phyloP scores from a whole-genome alignment of 2,888 invertebrate genomes.

The Drosophila putrida region DNA sequence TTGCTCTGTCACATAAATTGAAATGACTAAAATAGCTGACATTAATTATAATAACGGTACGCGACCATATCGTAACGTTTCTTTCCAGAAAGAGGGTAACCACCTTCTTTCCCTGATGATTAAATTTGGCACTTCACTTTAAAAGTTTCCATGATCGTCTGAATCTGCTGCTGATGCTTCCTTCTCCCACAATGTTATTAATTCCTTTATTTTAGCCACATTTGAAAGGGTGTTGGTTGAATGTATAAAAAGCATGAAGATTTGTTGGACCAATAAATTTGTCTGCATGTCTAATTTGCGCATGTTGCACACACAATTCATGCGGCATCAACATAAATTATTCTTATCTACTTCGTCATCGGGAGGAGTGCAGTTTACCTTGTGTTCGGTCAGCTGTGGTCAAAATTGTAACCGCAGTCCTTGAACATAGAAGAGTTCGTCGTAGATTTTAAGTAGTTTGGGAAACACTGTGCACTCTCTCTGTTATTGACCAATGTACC shows the following conservation, averaged over 20 bases:
- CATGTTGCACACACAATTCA: slow-evolving; percentile 66
- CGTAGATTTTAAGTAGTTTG: slow-evolving; percentile 3
- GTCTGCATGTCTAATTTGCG: slow-evolving; percentile 81
- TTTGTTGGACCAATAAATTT: slow-evolving; percentile 78
- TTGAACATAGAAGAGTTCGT: slow-evolving; percentile 40
- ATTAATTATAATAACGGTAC: slow-evolving; percentile 9
- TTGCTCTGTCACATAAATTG: slow-evolving; percentile 68
- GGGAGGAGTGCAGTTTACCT: slow-evolving; percentile 75
- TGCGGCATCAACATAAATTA: slow-evolving; percentile 79
- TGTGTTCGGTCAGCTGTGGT: slow-evolving; percentile 69
- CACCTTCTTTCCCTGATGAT: too few species aligned
- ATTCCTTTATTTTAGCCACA: neutral
- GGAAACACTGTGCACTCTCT: neutral
- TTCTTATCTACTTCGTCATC: slow-evolving; percentile 78
- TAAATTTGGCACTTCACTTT: too few species aligned
- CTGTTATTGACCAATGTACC: slow-evolving; percentile 43
- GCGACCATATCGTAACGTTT: neutral
- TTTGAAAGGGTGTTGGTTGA: neutral
- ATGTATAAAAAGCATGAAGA: slow-evolving; percentile 51
- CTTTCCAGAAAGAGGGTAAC: neutral
- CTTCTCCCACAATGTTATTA: neutral
- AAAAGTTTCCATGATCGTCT: too few species aligned
- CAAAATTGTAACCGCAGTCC: slow-evolving; percentile 69
- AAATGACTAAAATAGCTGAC: slow-evolving; percentile 63
- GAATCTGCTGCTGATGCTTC: neutral